phyloP scores from a whole-genome alignment of 2,888 invertebrate genomes.

The Lasioglossum leucozonium region DNA sequence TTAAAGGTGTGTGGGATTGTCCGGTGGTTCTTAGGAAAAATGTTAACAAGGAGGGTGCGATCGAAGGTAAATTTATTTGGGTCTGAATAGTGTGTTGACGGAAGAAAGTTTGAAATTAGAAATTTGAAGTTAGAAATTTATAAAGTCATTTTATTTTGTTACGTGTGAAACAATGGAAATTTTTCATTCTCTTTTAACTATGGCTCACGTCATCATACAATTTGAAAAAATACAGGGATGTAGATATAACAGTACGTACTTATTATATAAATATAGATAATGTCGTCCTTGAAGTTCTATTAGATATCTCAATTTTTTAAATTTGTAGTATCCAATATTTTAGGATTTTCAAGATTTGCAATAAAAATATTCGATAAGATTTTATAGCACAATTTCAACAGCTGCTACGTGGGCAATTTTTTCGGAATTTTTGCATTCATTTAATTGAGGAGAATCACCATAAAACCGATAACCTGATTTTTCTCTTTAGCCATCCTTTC shows the following conservation, averaged over 20 bases:
- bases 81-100: neutral
- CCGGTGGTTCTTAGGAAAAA: neutral
- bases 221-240: neutral
- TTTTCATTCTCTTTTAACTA: neutral
- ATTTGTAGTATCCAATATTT: neutral
- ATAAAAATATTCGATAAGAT: neutral
- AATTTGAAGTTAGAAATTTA: too few species aligned
- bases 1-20: neutral
- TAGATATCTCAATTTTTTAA: neutral
- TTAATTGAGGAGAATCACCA: neutral
- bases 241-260: neutral
- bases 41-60: neutral
- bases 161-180: neutral
- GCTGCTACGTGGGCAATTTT: neutral
- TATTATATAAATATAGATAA: neutral
- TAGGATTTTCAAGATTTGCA: neutral
- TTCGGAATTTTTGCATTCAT: neutral
- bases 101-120: too few species aligned
- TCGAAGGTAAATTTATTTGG: neutral
- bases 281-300: neutral
- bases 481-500: neutral
- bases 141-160: neutral
- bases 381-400: neutral
- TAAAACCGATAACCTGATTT: neutral
- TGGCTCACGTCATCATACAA: neutral